Evolutionary conservation across 2,797 vertebrate species (phyloP).

Genomic region (Trichosurus vulpecula): DNA sequence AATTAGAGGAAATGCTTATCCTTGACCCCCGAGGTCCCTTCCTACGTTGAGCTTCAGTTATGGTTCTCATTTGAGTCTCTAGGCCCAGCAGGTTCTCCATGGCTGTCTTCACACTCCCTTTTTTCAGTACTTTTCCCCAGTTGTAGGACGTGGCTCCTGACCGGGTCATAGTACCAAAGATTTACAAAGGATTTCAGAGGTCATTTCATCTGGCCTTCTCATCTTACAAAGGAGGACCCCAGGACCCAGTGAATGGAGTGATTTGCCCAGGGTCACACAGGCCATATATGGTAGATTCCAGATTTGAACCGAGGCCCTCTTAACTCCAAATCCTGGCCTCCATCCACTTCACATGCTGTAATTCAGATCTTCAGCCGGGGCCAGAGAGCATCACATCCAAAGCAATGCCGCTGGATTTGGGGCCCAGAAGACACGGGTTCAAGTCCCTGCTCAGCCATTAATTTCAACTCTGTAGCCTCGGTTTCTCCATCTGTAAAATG

Average conservation of each 20-base stretch:
- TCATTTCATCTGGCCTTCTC: neutral
- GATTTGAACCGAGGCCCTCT: slow-evolving; percentile 39
- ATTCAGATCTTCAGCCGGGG: neutral
- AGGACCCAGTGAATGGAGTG: slow-evolving; percentile 21
- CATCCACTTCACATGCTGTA: neutral
- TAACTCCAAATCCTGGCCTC: neutral
- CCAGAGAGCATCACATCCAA: neutral
- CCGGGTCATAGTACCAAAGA: slow-evolving; percentile 41
- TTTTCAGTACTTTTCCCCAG: slow-evolving; percentile 66
- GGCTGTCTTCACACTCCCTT: slow-evolving; percentile 2
- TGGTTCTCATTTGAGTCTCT: too few species aligned
- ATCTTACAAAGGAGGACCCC: slow-evolving; percentile 51
- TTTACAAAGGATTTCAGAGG: neutral
- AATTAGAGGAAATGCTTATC: neutral
- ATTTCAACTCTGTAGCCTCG: too few species aligned
- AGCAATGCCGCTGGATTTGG: too few species aligned
- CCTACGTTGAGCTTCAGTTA: rapidly evolving
- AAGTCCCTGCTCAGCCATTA: neutral
- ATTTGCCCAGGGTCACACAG: slow-evolving; percentile 10
- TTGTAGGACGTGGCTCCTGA: slow-evolving; percentile 76
- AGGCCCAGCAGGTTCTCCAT: slow-evolving; percentile 22
- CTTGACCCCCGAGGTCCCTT: neutral
- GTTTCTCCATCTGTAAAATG: neutral
- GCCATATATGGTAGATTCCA: slow-evolving; percentile 1
- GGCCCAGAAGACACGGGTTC: too few species aligned